Conservation (phyloP, 2,797 vertebrate genomes). For the Gobio occitaniae region DNA sequence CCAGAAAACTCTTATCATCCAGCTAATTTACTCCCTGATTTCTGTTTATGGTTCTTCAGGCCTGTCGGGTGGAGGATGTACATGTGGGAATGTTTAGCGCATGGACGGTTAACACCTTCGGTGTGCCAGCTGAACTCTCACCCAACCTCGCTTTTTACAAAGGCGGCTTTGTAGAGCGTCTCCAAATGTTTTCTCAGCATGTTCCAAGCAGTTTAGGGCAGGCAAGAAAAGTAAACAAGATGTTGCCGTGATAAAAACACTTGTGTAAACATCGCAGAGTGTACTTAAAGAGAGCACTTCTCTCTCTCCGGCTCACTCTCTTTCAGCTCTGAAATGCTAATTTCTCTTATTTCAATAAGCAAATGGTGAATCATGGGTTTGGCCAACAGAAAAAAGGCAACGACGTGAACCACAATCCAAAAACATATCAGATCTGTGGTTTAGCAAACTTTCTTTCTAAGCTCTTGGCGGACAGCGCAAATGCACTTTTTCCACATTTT, state of each 20-base stretch:
- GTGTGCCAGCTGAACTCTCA: conserved; percentile 80
- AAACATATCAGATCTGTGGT: conserved; percentile 60
- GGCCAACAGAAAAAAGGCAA: conserved; percentile 72
- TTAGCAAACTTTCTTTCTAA: conserved; percentile 42
- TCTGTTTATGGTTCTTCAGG: conserved; percentile 76
- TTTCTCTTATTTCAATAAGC: conserved; percentile 81
- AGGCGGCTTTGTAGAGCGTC: conserved; percentile 96
- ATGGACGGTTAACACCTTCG: conserved; percentile 97
- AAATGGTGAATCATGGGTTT: conserved; percentile 66
- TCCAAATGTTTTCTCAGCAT: conserved; percentile 99
- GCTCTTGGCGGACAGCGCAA: conserved; percentile 19
- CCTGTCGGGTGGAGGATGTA: conserved; percentile 80
- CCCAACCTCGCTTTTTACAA: conserved; percentile 88
- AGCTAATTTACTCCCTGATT: conserved; percentile 86
- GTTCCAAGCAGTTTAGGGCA: conserved; percentile 99
- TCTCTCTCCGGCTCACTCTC: conserved; percentile 59
- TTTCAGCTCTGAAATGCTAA: conserved; percentile 72
- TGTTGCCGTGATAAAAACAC: conserved; percentile 99
- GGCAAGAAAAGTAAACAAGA: conserved; percentile 99
- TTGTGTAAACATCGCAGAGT: conserved; percentile 97
- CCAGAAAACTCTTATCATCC: conserved; percentile 72
- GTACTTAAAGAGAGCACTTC: conserved; percentile 81
- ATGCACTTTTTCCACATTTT: conserved; percentile 46
- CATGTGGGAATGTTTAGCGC: conserved; percentile 99
- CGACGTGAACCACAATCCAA: conserved; percentile 71